Conservation (phyloP, 2,113 vertebrate genomes). For the Papio anubis region DNA sequence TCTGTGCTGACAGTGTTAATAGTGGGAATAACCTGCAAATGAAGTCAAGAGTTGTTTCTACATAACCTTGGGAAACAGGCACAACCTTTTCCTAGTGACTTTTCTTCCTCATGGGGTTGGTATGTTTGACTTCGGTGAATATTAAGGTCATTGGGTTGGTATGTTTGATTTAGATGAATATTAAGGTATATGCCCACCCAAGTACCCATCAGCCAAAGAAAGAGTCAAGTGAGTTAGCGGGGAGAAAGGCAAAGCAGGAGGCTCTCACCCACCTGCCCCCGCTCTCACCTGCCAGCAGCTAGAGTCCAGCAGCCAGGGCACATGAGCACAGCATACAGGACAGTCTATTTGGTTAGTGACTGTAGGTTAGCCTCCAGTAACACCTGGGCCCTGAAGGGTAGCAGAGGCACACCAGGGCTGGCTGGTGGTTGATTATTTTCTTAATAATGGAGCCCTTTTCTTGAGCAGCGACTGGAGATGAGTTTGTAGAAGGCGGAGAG, state of each 20-base stretch:
- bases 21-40: neutral
- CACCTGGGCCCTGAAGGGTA: neutral
- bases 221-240: neutral
- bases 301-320: neutral
- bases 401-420: neutral
- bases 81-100: neutral
- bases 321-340: too few relatives aligned
- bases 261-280: neutral
- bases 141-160: neutral
- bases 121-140: neutral
- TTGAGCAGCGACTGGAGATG: neutral
- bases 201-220: neutral
- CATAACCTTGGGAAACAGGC: neutral
- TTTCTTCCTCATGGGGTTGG: neutral
- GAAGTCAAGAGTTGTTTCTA: neutral
- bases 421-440: neutral
- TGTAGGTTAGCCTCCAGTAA: neutral
- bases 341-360: neutral
- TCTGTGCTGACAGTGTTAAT: neutral
- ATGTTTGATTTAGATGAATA: neutral
- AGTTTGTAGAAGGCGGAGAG: neutral
- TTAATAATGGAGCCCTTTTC: neutral
- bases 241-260: neutral
- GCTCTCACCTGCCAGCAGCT: neutral
- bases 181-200: neutral